These are phyloP conservation scores for Trichopoda pennipes DNA, from an alignment of 2,888 invertebrate genomes.

Conservation along the genomic window DNA sequence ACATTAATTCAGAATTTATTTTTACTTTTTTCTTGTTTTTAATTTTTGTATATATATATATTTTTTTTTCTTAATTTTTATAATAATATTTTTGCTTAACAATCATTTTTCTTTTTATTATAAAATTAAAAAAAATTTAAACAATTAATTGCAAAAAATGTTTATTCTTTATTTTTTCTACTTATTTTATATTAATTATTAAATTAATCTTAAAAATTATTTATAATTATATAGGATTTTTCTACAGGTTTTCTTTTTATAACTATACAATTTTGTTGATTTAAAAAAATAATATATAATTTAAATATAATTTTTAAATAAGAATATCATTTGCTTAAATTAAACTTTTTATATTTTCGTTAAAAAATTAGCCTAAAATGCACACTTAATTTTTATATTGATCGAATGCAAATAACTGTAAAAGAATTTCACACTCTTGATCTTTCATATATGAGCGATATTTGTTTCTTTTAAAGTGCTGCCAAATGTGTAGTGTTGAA, in stretches of 20 bases:
- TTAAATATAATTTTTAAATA: too few relatives aligned
- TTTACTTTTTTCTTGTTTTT: slow-evolving; percentile 10
- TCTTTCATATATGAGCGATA: too few relatives aligned
- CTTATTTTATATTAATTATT: slow-evolving; percentile 23
- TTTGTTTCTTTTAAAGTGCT: too few relatives aligned
- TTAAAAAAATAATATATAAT: not conserved
- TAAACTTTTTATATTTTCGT: too few relatives aligned
- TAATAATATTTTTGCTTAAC: slow-evolving; percentile 53
- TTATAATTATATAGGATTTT: slow-evolving; percentile 49
- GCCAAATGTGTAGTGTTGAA: too few relatives aligned
- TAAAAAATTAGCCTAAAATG: too few relatives aligned
- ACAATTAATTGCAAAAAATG: slow-evolving; percentile 62
- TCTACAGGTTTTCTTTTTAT: slow-evolving; percentile 49
- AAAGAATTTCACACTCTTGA: too few relatives aligned
- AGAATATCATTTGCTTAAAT: too few relatives aligned
- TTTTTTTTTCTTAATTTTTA: too few relatives aligned
- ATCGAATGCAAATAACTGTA: too few relatives aligned
- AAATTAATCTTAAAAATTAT: slow-evolving; percentile 54
- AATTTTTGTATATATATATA: slow-evolving; percentile 31
- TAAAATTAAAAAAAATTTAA: slow-evolving; percentile 57
- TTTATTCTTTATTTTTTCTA: slow-evolving; percentile 33
- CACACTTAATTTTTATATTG: too few relatives aligned
- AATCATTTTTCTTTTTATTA: slow-evolving; percentile 38
- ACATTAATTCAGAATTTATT: slow-evolving; percentile 43
- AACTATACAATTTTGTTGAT: slow-evolving; percentile 46